Evolutionary conservation across 2,113 vertebrate species (phyloP).

Genomic region (Tautogolabrus adspersus): DNA sequence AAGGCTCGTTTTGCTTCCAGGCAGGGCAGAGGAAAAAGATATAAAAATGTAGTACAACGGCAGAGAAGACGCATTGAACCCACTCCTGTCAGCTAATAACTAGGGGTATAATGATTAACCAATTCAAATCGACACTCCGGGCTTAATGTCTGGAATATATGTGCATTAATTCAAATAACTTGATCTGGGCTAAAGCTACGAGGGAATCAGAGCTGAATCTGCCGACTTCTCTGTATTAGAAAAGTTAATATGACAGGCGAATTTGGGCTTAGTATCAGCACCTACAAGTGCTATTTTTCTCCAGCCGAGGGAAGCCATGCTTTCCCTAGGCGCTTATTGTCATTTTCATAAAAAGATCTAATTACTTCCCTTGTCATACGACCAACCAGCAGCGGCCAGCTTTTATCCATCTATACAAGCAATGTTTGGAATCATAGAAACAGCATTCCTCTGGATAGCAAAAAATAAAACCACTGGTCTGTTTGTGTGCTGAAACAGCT

Average conservation of each 20-base stretch:
- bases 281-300: conserved; percentile 40
- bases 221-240: conserved; percentile 42
- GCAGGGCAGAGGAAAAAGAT: conserved; percentile 6
- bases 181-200: conserved; percentile 32
- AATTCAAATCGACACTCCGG: conserved; percentile 46
- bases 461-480: background rate
- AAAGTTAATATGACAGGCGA: conserved; percentile 47
- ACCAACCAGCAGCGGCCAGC: background rate
- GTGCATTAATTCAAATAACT: conserved; percentile 52
- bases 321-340: conserved; percentile 48
- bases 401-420: background rate
- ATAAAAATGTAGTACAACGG: conserved; percentile 24
- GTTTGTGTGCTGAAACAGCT: background rate
- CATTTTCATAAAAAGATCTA: conserved; percentile 42
- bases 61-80: conserved; percentile 28
- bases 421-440: conserved; percentile 12
- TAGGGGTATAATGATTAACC: conserved; percentile 55
- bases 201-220: conserved; percentile 42
- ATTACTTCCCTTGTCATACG: conserved; percentile 14
- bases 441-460: background rate
- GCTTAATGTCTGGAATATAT: conserved; percentile 59
- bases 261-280: conserved; percentile 39
- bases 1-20: conserved; percentile 17
- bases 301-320: conserved; percentile 41
- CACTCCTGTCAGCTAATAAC: conserved; percentile 55